Base-by-base conservation (phyloP, 2,113 vertebrate species). In the Lagopus leucura region DNA sequence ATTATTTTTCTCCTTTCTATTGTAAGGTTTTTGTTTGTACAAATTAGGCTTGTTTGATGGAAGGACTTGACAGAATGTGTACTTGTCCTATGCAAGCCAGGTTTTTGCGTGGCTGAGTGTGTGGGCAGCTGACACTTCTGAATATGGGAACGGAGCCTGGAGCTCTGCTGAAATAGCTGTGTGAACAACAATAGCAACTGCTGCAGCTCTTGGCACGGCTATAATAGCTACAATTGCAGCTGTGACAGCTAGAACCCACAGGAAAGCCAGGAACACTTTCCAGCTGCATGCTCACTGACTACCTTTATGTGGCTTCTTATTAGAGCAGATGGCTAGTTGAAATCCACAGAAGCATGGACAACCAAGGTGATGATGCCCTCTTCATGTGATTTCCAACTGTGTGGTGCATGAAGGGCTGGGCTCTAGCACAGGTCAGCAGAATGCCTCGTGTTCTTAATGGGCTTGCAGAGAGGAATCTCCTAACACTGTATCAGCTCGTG, bases 111-210 rank as follows among this genome's bases (percentile, higher is more conserved):
- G 50, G 45, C n/a, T 77, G 75, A 80, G 57, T 69, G 34, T 13
- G 79, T 61, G 69, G 55, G 64, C 45, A 88, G 82, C 60, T 95
- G 72, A 63, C 24, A 38, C 64, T 92, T 90, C 6, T 74, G 88
- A 74, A 74, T 38, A 77, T 55, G 60, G 42, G 55, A 77, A 42
- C 48, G 19, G 55, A 45, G 87, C 90, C 87, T 80, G 60, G 86
- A 92, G 42, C 60, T 75, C 34, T 50, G 92, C 79, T 92, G 84
- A 72, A 96, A 91, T 82, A 76, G 81, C 81, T 74, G 38, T 32
- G 60, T 73, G 58, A 84, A 47, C 78, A 91, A 70, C 67, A 90
- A 10, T 19, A 76, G 74, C 85, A 95, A 93, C 79, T 91, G 82
- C 75, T 89, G 67, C 45, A 89, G 82, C 40, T 87, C 86, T 85